Conservation (phyloP, 2,888 invertebrate genomes). For the Rhagonycha fulva region DNA sequence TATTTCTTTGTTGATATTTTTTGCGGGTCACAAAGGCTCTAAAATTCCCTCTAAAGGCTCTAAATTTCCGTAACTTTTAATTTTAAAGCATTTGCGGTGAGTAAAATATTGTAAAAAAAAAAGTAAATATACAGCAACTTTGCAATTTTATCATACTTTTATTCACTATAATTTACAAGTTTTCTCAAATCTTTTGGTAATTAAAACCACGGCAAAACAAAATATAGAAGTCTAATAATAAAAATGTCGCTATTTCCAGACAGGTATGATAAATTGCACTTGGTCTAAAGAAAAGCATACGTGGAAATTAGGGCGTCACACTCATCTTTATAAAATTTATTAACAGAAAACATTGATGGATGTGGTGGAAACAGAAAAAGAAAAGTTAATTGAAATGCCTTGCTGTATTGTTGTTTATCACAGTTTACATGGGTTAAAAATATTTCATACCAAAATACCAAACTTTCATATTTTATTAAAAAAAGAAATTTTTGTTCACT, state of each 20-base stretch:
- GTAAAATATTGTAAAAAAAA: too few species aligned
- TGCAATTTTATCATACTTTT: not conserved
- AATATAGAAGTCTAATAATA: not conserved
- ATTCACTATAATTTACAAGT: not conserved
- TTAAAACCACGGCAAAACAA: not conserved
- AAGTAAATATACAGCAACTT: too few species aligned
- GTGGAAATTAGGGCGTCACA: not conserved
- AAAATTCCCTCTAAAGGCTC: too few species aligned
- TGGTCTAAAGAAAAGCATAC: not conserved
- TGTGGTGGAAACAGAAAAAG: not conserved
- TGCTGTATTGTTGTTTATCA: not conserved
- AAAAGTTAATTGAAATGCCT: not conserved
- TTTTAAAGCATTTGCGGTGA: too few species aligned
- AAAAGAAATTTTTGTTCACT: not conserved
- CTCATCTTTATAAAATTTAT: not conserved
- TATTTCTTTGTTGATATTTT: too few species aligned
- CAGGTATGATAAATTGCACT: not conserved
- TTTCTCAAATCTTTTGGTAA: not conserved
- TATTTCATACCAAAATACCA: not conserved
- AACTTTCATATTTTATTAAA: not conserved
- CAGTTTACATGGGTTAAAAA: too few species aligned
- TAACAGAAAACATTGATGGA: not conserved
- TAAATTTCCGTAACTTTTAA: too few species aligned
- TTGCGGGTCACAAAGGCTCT: too few species aligned
- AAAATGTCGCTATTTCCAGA: not conserved